phyloP scores from a whole-genome alignment of 2,888 invertebrate genomes.

The Podabrus alpinus region DNA sequence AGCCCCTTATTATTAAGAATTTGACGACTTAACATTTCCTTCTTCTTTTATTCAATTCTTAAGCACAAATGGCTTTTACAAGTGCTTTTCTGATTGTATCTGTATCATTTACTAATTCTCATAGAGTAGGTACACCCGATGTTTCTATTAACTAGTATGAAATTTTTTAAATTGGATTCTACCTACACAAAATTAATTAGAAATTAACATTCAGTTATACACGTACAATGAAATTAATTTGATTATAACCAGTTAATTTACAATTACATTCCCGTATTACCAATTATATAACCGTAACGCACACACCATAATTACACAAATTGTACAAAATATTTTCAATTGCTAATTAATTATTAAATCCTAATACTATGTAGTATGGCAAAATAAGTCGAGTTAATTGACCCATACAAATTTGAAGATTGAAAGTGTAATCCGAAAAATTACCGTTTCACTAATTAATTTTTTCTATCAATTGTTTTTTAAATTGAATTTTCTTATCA shows the following conservation, averaged over 20 bases:
- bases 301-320: background rate
- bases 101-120: background rate
- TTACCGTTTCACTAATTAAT: background rate
- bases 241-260: background rate
- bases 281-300: background rate
- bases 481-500: background rate
- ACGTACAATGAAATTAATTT: background rate
- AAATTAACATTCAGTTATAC: background rate
- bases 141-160: background rate
- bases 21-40: constrained; percentile 8
- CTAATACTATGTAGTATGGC: background rate
- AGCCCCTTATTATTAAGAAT: constrained; percentile 10
- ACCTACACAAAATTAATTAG: background rate
- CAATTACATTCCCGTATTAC: background rate
- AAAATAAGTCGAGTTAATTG: background rate
- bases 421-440: background rate
- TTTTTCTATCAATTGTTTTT: background rate
- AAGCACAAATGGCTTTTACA: background rate
- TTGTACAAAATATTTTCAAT: background rate
- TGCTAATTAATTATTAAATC: background rate
- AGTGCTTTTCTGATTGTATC: background rate
- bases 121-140: no score
- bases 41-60: background rate
- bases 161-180: background rate
- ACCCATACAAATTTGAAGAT: background rate